Evolutionary conservation across 2,888 invertebrate species (phyloP).

Genomic region (Fissipunctia ypsillon): DNA sequence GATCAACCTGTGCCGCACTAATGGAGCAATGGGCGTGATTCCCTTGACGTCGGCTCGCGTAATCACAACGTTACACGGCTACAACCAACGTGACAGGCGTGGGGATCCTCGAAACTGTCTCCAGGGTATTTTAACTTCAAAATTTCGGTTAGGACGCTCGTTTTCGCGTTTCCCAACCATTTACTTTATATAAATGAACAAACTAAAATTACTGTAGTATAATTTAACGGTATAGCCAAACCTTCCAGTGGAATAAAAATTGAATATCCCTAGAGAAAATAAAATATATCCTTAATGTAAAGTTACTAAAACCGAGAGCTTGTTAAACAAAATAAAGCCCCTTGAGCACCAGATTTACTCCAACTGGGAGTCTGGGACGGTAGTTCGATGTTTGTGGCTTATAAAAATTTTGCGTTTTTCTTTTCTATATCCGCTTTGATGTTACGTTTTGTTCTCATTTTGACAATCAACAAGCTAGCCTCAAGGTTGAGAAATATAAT

Average conservation of each 20-base stretch:
- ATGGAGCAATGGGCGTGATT: conserved; percentile 14
- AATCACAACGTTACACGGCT: conserved; percentile 14
- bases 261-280: conserved; percentile 35
- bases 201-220: conserved; percentile 40
- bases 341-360: conserved; percentile 44
- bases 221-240: conserved; percentile 25
- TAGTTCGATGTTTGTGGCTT: conserved; percentile 24
- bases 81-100: conserved; percentile 29
- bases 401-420: conserved; percentile 12
- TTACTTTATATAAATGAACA: conserved; percentile 51
- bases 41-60: conserved; percentile 10
- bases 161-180: conserved; percentile 51
- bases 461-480: conserved; percentile 11
- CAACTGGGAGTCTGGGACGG: conserved; percentile 11
- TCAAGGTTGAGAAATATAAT: conserved; percentile 4
- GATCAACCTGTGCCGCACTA: conserved; percentile 21
- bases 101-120: conserved; percentile 52
- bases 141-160: conserved; percentile 53
- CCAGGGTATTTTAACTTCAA: conserved; percentile 58
- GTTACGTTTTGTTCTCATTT: conserved; percentile 15
- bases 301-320: conserved; percentile 48
- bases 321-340: conserved; percentile 55
- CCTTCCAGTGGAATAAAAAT: conserved; percentile 39
- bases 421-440: conserved; percentile 18
- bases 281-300: conserved; percentile 44